phyloP scores from a whole-genome alignment of 2,113 vertebrate species.

The Hassar affinis region DNA sequence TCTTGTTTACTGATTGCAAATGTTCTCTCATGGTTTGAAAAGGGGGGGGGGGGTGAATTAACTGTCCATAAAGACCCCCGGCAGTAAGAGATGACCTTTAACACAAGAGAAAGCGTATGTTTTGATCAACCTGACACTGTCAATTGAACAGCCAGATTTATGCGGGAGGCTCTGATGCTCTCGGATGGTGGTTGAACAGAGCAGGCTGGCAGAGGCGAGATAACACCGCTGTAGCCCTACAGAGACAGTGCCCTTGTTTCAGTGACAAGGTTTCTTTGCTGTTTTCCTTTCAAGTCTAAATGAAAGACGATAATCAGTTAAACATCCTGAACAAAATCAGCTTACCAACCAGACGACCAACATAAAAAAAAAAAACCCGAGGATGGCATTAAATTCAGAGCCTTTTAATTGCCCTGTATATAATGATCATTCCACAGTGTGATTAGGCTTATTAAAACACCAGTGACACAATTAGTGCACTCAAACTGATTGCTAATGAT shows the following conservation, averaged over 20 bases:
- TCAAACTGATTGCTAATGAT: not conserved
- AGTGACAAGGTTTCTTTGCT: constrained; percentile 26
- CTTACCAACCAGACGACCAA: not conserved
- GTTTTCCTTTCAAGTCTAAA: constrained; percentile 30
- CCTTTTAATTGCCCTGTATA: not conserved
- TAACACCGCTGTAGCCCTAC: constrained; percentile 39
- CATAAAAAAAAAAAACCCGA: not conserved
- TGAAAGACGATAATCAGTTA: constrained; percentile 27
- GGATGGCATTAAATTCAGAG: not conserved
- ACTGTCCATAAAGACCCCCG: constrained; percentile 23
- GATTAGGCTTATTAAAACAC: not conserved
- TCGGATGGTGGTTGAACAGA: constrained; percentile 26
- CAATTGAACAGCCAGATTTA: constrained; percentile 42
- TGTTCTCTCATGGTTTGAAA: constrained; percentile 13
- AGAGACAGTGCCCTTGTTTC: constrained; percentile 42
- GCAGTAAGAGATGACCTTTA: constrained; percentile 28
- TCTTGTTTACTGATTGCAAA: not conserved
- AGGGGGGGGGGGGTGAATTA: not conserved
- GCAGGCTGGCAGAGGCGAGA: constrained; percentile 47
- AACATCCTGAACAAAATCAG: constrained; percentile 4
- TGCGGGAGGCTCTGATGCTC: constrained; percentile 39
- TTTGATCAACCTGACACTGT: constrained; percentile 38
- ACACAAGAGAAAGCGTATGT: constrained; percentile 28
- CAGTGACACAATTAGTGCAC: not conserved
- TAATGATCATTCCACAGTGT: not conserved